These are phyloP conservation scores for Anolis sagrei DNA, from an alignment of 2,113 vertebrate genomes.

Conservation along the genomic window DNA sequence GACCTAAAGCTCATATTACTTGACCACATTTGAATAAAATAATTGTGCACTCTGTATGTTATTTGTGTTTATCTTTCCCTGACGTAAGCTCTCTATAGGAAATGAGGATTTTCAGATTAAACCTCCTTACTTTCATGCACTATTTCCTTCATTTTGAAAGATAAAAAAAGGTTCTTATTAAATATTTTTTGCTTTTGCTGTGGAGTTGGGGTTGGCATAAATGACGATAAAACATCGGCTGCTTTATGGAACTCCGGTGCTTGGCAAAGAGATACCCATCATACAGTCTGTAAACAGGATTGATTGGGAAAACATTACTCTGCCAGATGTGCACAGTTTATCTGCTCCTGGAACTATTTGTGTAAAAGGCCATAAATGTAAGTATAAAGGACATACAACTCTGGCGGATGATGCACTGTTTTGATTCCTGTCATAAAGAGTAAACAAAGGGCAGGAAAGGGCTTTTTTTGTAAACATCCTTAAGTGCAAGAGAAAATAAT, in stretches of 20 bases:
- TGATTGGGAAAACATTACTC: neutral
- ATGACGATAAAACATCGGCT: neutral
- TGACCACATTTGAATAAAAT: neutral
- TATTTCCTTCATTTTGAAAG: slow-evolving; percentile 19
- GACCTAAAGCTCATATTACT: neutral
- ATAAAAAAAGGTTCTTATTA: neutral
- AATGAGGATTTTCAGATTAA: neutral
- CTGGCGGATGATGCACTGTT: neutral
- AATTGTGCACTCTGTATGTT: neutral
- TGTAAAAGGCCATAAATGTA: slow-evolving; percentile 30
- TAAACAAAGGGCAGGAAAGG: neutral
- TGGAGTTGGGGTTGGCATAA: neutral
- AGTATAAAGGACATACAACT: neutral
- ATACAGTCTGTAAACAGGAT: neutral
- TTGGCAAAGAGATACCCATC: slow-evolving; percentile 14
- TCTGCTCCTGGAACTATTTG: neutral
- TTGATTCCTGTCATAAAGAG: slow-evolving; percentile 12
- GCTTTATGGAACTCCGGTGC: neutral
- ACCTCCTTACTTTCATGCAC: neutral
- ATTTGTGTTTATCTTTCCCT: neutral
- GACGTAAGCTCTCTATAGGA: neutral
- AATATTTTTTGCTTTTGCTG: neutral
- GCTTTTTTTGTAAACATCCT: neutral
- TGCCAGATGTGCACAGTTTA: neutral
- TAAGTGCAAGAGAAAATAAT: neutral